These are phyloP conservation scores for Cactoblastis cactorum DNA, from an alignment of 2,888 invertebrate genomes.

Conservation along the genomic window DNA sequence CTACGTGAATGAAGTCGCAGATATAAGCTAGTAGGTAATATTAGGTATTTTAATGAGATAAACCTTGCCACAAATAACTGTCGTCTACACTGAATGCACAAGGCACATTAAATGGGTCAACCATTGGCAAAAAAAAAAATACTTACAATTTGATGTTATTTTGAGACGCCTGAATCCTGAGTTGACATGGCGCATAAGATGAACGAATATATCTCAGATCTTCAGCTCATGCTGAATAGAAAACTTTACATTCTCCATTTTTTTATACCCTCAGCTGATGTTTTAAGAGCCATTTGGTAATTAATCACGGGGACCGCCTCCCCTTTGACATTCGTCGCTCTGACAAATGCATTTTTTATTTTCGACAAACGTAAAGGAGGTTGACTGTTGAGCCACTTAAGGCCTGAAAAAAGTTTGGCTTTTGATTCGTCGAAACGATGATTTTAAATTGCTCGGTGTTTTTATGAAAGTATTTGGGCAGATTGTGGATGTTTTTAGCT, in stretches of 20 bases:
- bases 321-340: conserved; percentile 20
- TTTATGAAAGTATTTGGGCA: background rate
- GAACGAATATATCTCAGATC: background rate
- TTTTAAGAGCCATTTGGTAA: conserved; percentile 8
- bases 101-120: too few species aligned
- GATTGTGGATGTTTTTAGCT: background rate
- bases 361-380: conserved; percentile 16
- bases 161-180: background rate
- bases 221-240: background rate
- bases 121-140: too few species aligned
- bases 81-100: too few species aligned
- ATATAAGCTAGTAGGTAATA: too few species aligned
- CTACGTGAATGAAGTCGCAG: too few species aligned
- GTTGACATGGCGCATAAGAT: background rate
- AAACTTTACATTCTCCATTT: background rate
- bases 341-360: conserved; percentile 24
- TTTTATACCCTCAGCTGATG: conserved; percentile 8
- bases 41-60: too few species aligned
- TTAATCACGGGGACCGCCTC: conserved; percentile 10
- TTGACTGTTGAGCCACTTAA: conserved; percentile 13
- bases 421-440: conserved; percentile 2
- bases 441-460: conserved; percentile 3
- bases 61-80: too few species aligned
- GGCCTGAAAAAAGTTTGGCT: conserved; percentile 7
- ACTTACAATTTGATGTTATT: background rate